Conservation (phyloP, 2,888 invertebrate genomes). For the Drosophila melanosoma region DNA sequence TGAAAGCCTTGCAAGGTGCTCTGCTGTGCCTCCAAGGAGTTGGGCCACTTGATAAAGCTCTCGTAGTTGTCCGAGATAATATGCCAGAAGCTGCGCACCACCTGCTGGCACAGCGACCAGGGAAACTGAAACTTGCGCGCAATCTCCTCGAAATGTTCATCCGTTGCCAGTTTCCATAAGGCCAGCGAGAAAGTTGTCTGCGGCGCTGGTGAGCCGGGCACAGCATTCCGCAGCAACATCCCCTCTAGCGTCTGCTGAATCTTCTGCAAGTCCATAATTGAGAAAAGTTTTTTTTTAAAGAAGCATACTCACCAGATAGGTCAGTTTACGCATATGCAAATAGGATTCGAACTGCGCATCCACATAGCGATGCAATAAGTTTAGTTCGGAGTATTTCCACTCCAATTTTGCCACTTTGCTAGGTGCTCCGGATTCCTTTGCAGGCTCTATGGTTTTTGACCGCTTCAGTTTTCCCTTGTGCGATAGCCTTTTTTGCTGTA, state of each 20-base stretch:
- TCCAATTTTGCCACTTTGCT: constrained; percentile 41
- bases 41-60: constrained; percentile 84
- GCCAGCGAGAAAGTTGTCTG: constrained; percentile 82
- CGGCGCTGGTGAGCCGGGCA: constrained; percentile 56
- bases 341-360: constrained; percentile 76
- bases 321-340: constrained; percentile 81
- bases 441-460: not conserved
- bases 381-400: constrained; percentile 68
- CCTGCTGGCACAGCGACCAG: constrained; percentile 75
- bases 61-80: constrained; percentile 82
- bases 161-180: constrained; percentile 83
- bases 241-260: constrained; percentile 58
- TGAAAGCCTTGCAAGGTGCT: constrained; percentile 71
- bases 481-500: constrained; percentile 49
- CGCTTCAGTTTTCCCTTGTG: constrained; percentile 39
- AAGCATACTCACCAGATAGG: constrained; percentile 74
- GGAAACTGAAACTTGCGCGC: constrained; percentile 82
- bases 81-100: constrained; percentile 82
- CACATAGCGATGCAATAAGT: constrained; percentile 80
- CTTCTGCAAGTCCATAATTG: constrained; percentile 41
- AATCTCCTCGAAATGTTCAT: constrained; percentile 84
- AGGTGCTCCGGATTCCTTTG: not conserved
- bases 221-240: constrained; percentile 37
- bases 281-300: not conserved
- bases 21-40: constrained; percentile 72